Evolutionary conservation across 2,113 vertebrate genomes (phyloP).

Genomic region (Limnothrissa miodon): DNA sequence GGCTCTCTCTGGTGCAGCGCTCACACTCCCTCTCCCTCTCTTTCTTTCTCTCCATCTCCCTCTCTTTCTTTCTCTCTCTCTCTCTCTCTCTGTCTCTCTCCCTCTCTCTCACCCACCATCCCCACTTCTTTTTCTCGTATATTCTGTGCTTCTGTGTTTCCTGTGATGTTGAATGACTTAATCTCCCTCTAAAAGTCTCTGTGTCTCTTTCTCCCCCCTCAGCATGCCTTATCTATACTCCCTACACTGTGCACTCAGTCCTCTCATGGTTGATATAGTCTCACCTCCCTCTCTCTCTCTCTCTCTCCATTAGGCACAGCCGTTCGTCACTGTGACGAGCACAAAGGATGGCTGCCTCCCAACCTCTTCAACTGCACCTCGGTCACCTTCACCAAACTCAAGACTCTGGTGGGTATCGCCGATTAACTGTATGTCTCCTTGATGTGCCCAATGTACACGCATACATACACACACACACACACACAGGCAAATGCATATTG

Average conservation of each 20-base stretch:
- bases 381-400: constrained; percentile 81
- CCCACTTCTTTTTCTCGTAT: too few relatives aligned
- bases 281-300: constrained; percentile 6
- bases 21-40: not conserved
- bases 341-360: constrained; percentile 91
- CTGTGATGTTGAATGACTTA: too few relatives aligned
- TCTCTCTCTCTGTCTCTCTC: constrained; percentile 38
- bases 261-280: not conserved
- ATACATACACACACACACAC: not conserved
- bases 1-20: not conserved
- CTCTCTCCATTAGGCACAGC: constrained; percentile 76
- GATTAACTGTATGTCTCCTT: not conserved
- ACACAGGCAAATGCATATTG: too few relatives aligned
- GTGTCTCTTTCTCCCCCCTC: constrained; percentile 26
- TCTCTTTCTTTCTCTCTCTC: constrained; percentile 2
- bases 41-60: not conserved
- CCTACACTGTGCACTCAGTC: not conserved
- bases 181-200: not conserved
- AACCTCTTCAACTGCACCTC: constrained; percentile 95
- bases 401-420: constrained; percentile 81
- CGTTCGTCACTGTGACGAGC: constrained; percentile 92
- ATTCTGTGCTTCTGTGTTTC: too few relatives aligned
- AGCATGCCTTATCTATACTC: too few relatives aligned
- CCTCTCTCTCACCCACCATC: too few relatives aligned
- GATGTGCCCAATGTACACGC: not conserved